Evolutionary conservation across 2,888 invertebrate species (phyloP), one percentile per base, ranked within the genome.

Genomic region (Melipona beecheii): DNA sequence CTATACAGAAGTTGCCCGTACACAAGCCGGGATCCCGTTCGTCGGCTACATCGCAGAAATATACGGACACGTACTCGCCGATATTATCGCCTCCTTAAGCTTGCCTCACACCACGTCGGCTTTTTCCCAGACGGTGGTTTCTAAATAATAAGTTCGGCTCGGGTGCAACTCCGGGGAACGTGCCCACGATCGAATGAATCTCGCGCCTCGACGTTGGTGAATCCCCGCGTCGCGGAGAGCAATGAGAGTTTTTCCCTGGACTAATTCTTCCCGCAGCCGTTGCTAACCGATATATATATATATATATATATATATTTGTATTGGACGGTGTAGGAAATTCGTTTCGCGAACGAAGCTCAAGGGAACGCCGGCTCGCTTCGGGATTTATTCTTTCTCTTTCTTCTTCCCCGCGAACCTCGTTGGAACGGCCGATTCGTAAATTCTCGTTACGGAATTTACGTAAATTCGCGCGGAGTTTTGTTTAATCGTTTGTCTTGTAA

Each of bases 1-100:
- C 81, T 83, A 73, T 82, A 85, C 79, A 82, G 70, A 89, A 79
- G 84, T 85, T 85, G 86, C 84, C 75, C 81, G 75, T 77, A 83
- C 75, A 81, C 77, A 84, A 78, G 72, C 84, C 68, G 73, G 86
- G 86, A 89, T 91, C 86, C 88, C 91, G 91, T 91, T 91, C 85
- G 84, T 88, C 84, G 90, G 85, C 74, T 85, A 79, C 89, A 84
- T 86, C 76, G 80, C 65, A 71, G 81, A 86, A 88, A 78, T 82
- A 83, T 84, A 88, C 84, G 69, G 72, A 84, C 81, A 74, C 76
- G 68, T 68, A 79, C 80, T 73, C 70, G 64, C 72, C 77, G 88
- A 87, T 88, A 87, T 84, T 87, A 88, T 87, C 86, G 79, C 64
- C 76, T 75, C 56, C 74, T 88, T 84, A 86, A 74, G 87, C 76